Base-by-base conservation (phyloP, 2,888 invertebrate genomes). In the Pollenia angustigena region DNA sequence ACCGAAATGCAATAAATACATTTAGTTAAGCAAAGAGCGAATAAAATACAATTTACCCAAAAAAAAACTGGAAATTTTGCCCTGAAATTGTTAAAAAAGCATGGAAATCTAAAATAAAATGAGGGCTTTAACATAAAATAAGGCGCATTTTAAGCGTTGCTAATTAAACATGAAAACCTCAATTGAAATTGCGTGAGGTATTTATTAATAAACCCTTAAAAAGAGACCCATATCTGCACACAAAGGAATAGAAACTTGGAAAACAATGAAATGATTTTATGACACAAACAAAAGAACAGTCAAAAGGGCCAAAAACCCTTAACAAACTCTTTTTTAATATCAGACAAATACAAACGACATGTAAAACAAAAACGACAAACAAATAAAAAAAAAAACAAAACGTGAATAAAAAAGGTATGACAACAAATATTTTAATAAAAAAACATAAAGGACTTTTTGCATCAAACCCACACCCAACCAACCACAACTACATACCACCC, bases 151-250 rank as follows among this genome's bases (percentile, higher is more conserved):
- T 42, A 69, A 72, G 84, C 87, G 84, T 87, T 66, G 81, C 87
- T 87, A 87, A 84, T 87, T 87, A 87, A 81, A 87, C 85, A 81
- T 40, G 71, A 85, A 32, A 85, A 69, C 85, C 83, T 60, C 80
- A 86, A 76, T 62, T 56, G 50, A 60, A 52, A 86, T 69, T 86
- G 79, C 79, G 62, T 82, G 79, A 75, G 71, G 86, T 80, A 86
- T 83, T 86, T 87, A 87, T 81, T 81, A 81, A 84, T 81, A 87
- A 87, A 84, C 72, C 84, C 76, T 79, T 80, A 56, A 48, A 52
- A 58, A 58, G 18, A 18, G 44, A 40, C 46, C 40, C 46, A 68
- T 16, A 58, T 6, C n/a, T 16, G 23, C 69, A 71, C 64, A 72
- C 40, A 69, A 68, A 44, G 16, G 10, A 60, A 54, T 9, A 46